Evolutionary conservation across 2,113 vertebrate species (phyloP), one percentile per base, ranked within the genome.

Genomic region (Mugil cephalus): DNA sequence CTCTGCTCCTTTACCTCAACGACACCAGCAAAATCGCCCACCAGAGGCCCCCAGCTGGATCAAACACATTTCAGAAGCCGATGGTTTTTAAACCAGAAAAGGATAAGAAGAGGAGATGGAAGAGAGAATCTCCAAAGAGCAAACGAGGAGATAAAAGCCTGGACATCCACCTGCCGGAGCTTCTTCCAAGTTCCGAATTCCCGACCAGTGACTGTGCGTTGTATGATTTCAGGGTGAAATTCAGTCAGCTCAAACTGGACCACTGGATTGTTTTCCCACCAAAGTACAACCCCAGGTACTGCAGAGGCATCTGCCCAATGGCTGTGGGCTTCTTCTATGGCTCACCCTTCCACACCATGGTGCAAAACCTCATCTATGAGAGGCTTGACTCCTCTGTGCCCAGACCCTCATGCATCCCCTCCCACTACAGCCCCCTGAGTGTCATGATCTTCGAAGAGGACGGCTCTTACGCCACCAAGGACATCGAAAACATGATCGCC

Each of bases 401-500:
- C 0, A 70, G 88, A 61, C 96, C 97, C 1, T 97, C 97, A 0
- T 99, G 98, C 0, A 93, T 99, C 0, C 98, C 98, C 0, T 97
- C 96, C 0, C 94, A 94, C 2, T 99, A 99, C 75, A 95, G 90
- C 72, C 96, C 97, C 0, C 77, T 99, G 61, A 98, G 97, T 6
- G 96, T 99, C 51, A 91, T 99, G 58, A 96, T 95, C 61, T 88
- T 97, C 1, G 96, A 98, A 85, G 93, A 95, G 0, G 97, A 97
- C 0, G 95, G 95, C 66, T 98, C 97, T 35, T 96, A 97, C 0
- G 94, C 93, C 59, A 98, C 97, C 82, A 98, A 97, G 71, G 97
- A 98, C 75, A 98, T 97, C 4, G 94, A 96, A 63, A 95, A 99
- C 18, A 99, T 99, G 98, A 94, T 98, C 1, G 98, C 97, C 1